These are phyloP conservation scores for Piaya cayana DNA, from an alignment of 2,113 vertebrate genomes.

Conservation along the genomic window DNA sequence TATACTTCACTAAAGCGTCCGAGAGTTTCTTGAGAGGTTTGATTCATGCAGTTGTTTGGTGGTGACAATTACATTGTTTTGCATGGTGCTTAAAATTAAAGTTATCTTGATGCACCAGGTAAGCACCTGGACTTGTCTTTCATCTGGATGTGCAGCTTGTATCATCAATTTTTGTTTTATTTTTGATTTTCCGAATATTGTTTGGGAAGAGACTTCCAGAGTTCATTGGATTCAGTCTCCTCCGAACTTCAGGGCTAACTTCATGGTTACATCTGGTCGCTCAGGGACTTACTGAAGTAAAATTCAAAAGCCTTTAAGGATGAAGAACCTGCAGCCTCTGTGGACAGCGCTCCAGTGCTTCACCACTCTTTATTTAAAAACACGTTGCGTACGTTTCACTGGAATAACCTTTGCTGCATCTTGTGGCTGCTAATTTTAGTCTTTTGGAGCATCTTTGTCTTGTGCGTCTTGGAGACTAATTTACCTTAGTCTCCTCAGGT, in stretches of 20 bases:
- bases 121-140: neutral
- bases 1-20: neutral
- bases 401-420: neutral
- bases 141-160: neutral
- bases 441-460: neutral
- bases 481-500: neutral
- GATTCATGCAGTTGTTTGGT: neutral
- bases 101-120: neutral
- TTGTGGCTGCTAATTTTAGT: neutral
- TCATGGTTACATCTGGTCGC: neutral
- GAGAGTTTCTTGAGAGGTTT: neutral
- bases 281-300: neutral
- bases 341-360: neutral
- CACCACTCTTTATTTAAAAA: neutral
- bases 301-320: neutral
- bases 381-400: neutral
- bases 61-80: neutral
- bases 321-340: neutral
- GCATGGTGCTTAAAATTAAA: neutral
- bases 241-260: neutral
- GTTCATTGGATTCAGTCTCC: neutral
- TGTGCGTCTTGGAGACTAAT: neutral
- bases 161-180: neutral
- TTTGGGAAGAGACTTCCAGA: neutral
- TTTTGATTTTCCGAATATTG: neutral